Evolutionary conservation across 2,113 vertebrate genomes (phyloP).

Genomic region (Puntigrus tetrazona): DNA sequence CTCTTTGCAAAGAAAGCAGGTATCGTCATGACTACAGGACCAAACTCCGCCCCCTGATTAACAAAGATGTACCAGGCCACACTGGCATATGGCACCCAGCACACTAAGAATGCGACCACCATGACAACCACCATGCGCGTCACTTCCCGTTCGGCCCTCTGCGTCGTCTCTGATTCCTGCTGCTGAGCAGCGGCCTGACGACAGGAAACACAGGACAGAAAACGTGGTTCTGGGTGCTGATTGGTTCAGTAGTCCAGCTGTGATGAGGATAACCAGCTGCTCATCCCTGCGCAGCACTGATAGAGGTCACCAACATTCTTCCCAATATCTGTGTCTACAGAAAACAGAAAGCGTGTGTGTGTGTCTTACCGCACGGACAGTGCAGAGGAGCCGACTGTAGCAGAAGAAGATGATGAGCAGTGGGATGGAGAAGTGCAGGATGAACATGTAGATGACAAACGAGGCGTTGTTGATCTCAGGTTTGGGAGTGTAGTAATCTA

Average conservation of each 20-base stretch:
- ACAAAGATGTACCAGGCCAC: constrained; percentile 94
- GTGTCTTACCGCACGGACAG: constrained; percentile 88
- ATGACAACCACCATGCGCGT: constrained; percentile 96
- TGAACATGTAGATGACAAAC: constrained; percentile 97
- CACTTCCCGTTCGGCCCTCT: constrained; percentile 94
- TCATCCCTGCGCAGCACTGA: background rate
- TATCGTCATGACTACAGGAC: constrained; percentile 92
- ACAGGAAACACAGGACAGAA: constrained; percentile 8
- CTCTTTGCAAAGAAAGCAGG: constrained; percentile 96
- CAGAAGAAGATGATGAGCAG: constrained; percentile 92
- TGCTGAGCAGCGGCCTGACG: constrained; percentile 91
- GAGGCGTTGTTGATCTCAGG: constrained; percentile 92
- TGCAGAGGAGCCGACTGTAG: constrained; percentile 94
- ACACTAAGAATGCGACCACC: constrained; percentile 92
- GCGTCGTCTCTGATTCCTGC: constrained; percentile 94
- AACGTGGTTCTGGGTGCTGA: background rate
- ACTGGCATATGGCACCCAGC: constrained; percentile 90
- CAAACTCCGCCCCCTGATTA: constrained; percentile 89
- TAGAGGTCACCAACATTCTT: background rate
- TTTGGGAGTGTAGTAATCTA: constrained; percentile 95
- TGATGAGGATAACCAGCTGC: background rate
- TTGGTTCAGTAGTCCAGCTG: background rate
- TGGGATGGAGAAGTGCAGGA: constrained; percentile 90
- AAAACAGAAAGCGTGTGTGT: too few species aligned
- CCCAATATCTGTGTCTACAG: background rate